phyloP scores from a whole-genome alignment of 2,888 invertebrate species.

The Drosophila nr. perissopoda region DNA sequence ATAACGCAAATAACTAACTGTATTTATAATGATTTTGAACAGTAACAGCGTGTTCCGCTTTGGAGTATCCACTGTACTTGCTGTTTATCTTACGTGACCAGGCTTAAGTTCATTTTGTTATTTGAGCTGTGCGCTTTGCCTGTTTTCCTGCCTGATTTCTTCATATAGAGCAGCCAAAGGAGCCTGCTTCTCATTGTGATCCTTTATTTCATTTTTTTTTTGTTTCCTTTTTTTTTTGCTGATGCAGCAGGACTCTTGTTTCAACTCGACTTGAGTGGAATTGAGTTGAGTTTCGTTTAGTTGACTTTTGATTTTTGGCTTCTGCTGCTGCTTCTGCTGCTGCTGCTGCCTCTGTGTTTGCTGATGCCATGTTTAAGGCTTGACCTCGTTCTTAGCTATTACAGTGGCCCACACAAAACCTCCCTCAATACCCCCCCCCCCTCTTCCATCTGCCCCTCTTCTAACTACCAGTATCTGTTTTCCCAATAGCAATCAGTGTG shows the following conservation, averaged over 20 bases:
- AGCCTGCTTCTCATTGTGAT: conserved; percentile 16
- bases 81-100: conserved; percentile 71
- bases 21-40: background rate
- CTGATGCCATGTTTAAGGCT: conserved; percentile 52
- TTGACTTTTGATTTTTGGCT: conserved; percentile 40
- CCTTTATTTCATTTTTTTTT: conserved; percentile 8
- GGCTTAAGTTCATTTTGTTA: conserved; percentile 68
- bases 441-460: background rate
- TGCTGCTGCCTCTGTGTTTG: conserved; percentile 43
- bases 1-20: too few relatives aligned
- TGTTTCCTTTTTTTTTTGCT: conserved; percentile 29
- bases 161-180: conserved; percentile 15
- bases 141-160: conserved; percentile 40
- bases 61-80: conserved; percentile 3
- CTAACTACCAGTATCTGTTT: conserved; percentile 18
- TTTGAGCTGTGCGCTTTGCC: conserved; percentile 27
- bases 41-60: too few relatives aligned
- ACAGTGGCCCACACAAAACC: conserved; percentile 15
- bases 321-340: background rate
- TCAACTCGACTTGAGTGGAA: conserved; percentile 24
- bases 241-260: conserved; percentile 36
- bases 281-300: conserved; percentile 19
- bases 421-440: background rate
- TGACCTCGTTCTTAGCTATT: conserved; percentile 62
- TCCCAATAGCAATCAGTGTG: conserved; percentile 66